Conservation (phyloP, 2,113 vertebrate genomes). For the Scomber colias region DNA sequence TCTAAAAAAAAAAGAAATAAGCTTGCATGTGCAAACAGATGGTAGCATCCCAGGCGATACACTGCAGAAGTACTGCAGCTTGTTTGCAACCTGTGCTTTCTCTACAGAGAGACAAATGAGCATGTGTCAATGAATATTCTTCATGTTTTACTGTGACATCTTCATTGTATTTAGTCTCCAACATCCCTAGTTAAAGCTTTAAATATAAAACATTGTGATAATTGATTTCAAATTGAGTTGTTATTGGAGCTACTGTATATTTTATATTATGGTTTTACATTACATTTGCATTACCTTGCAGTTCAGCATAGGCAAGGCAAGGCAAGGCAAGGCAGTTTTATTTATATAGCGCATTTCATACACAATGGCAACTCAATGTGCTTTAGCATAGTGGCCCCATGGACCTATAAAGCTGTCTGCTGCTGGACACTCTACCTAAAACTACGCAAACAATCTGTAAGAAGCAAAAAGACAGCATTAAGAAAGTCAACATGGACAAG, state of each 20-base stretch:
- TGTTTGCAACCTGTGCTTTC: slow-evolving; percentile 67
- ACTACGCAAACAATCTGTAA: no score
- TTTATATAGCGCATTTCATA: no score
- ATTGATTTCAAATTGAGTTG: background rate
- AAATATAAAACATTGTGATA: background rate
- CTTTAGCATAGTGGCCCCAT: no score
- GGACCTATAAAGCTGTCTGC: no score
- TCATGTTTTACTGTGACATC: slow-evolving; percentile 23
- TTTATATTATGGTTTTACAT: background rate
- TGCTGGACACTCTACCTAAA: no score
- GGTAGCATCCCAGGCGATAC: slow-evolving; percentile 66
- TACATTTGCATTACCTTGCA: no score
- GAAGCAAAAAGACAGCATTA: no score
- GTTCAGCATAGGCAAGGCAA: no score
- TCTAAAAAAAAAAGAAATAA: slow-evolving; percentile 59
- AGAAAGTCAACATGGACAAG: no score
- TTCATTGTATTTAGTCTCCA: slow-evolving; percentile 26
- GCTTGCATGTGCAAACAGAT: slow-evolving; percentile 64
- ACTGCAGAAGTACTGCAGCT: slow-evolving; percentile 60
- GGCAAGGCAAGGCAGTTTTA: no score
- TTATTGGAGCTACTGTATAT: background rate
- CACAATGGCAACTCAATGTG: no score
- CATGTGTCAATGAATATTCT: slow-evolving; percentile 56
- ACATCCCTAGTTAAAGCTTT: slow-evolving; percentile 28
- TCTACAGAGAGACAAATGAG: slow-evolving; percentile 70